These are phyloP conservation scores for Chironomus riparius DNA, from an alignment of 2,888 invertebrate species.

Conservation along the genomic window DNA sequence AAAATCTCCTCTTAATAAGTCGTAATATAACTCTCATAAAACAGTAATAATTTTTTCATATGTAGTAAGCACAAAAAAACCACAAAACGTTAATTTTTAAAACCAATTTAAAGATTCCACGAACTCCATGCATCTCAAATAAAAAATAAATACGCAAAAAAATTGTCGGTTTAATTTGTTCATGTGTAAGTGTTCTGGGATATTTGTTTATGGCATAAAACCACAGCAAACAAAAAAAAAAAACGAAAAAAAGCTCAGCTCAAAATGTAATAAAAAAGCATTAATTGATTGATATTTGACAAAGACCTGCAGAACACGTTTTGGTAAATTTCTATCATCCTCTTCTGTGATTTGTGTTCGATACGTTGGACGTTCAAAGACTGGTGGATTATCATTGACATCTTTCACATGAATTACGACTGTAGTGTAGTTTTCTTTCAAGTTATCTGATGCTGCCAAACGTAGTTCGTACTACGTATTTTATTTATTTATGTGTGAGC, in stretches of 20 bases:
- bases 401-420: constrained; percentile 96
- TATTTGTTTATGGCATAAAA: background rate
- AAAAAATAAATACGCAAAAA: too few species aligned
- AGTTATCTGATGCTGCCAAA: constrained; percentile 89
- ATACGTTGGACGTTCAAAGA: constrained; percentile 90
- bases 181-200: too few species aligned
- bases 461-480: constrained; percentile 76
- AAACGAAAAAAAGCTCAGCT: background rate
- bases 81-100: too few species aligned
- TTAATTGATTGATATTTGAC: constrained; percentile 13
- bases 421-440: constrained; percentile 94
- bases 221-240: background rate
- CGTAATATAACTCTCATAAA: too few species aligned
- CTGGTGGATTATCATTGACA: constrained; percentile 96
- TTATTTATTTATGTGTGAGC: background rate
- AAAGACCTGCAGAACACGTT: constrained; percentile 80
- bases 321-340: constrained; percentile 88
- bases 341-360: constrained; percentile 93
- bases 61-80: too few species aligned
- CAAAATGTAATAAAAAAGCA: background rate
- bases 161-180: too few species aligned
- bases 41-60: too few species aligned
- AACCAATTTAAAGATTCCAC: too few species aligned
- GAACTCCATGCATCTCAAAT: too few species aligned
- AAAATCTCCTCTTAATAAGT: too few species aligned